Percentiles rank a stretch among this genome's conserved stretches.
Conservation (phyloP, 2,888 invertebrate species). For the Drosophila rubida region DNA sequence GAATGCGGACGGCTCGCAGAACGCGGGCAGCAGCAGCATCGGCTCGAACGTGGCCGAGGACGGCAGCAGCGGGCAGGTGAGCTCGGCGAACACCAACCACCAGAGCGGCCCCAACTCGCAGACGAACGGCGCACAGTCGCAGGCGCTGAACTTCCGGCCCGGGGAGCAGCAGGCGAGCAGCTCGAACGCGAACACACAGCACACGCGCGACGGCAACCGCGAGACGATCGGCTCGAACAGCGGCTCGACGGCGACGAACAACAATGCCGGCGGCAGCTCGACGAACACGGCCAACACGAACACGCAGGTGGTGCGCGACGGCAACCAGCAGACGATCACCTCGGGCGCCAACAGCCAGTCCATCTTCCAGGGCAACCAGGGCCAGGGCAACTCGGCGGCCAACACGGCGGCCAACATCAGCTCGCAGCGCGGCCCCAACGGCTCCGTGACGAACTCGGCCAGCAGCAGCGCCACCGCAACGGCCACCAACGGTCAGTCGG, state of each 20-base stretch:
- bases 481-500: conserved; percentile 66
- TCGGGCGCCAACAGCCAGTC: conserved; percentile 82
- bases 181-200: conserved; percentile 81
- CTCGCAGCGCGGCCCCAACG: conserved; percentile 72
- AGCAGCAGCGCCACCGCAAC: conserved; percentile 77
- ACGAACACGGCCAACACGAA: conserved; percentile 82
- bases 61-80: conserved; percentile 82
- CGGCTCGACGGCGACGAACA: conserved; percentile 75
- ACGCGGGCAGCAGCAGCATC: conserved; percentile 82
- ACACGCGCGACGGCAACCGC: conserved; percentile 54
- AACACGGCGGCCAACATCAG: conserved; percentile 74
- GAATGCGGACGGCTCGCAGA: conserved; percentile 38
- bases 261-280: conserved; percentile 70
- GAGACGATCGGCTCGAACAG: conserved; percentile 74
- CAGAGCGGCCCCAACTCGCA: conserved; percentile 54
- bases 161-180: conserved; percentile 78
- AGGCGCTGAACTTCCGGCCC: conserved; percentile 79
- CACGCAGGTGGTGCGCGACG: conserved; percentile 65
- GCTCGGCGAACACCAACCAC: conserved; percentile 83
- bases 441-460: conserved; percentile 75
- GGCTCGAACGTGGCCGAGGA: conserved; percentile 82
- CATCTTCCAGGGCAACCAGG: conserved; percentile 74
- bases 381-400: conserved; percentile 70
- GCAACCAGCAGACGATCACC: conserved; percentile 63
- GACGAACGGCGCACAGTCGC: conserved; percentile 81